Conservation (phyloP, 2,113 vertebrate species). For the Callipepla squamata region DNA sequence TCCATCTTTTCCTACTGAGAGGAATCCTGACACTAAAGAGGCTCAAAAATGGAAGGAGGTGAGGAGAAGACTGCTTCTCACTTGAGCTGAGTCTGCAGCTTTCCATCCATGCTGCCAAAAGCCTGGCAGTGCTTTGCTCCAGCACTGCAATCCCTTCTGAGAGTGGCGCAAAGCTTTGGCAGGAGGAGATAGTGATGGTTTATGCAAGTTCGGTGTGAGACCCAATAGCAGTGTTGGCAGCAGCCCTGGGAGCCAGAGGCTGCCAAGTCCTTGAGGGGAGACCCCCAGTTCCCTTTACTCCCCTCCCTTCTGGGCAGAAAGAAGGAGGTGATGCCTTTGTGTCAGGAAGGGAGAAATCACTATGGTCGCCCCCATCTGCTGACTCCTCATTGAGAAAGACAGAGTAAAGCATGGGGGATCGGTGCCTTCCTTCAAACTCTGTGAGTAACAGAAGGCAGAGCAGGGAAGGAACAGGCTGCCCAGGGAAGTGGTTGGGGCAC, state of each 20-base stretch:
- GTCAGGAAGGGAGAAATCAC: background rate
- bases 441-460: background rate
- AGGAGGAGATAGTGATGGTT: background rate
- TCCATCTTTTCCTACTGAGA: background rate
- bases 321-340: background rate
- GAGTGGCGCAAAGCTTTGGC: slow-evolving; percentile 19
- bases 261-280: rapidly evolving
- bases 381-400: rapidly evolving
- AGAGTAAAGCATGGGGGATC: background rate
- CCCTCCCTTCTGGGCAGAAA: background rate
- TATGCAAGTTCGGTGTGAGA: slow-evolving; percentile 4
- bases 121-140: background rate
- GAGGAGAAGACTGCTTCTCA: background rate
- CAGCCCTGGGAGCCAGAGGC: background rate
- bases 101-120: background rate
- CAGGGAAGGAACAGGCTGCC: no score
- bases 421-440: rapidly evolving
- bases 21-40: background rate
- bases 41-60: background rate
- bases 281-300: background rate
- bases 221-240: background rate
- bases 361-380: background rate
- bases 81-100: background rate
- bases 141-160: background rate
- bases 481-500: no score